phyloP scores from a whole-genome alignment of 2,113 vertebrate genomes.

The Nesospiza acunhae region DNA sequence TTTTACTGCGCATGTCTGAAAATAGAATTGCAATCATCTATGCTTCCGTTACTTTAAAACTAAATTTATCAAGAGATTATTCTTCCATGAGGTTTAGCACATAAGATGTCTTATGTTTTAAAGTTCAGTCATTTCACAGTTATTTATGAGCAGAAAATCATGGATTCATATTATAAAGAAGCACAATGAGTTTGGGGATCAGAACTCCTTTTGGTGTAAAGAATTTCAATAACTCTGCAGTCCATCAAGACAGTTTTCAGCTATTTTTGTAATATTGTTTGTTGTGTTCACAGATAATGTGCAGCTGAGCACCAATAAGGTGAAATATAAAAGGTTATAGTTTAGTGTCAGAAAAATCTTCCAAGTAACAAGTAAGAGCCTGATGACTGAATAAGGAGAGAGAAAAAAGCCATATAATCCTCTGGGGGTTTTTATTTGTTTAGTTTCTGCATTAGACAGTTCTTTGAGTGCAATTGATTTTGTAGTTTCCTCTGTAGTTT shows the following conservation, averaged over 20 bases:
- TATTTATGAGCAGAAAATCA: conserved; percentile 46
- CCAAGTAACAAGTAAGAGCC: neutral
- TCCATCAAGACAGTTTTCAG: neutral
- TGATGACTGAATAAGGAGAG: neutral
- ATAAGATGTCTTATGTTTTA: conserved; percentile 31
- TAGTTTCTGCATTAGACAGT: conserved; percentile 26
- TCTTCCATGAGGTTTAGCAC: conserved; percentile 50
- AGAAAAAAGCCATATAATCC: neutral
- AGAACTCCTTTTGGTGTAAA: neutral
- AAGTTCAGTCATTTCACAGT: conserved; percentile 56
- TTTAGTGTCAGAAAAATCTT: neutral
- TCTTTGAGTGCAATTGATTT: conserved; percentile 63
- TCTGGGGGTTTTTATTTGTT: neutral
- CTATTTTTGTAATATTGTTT: neutral
- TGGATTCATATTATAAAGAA: conserved; percentile 22
- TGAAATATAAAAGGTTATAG: neutral
- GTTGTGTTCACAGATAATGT: neutral
- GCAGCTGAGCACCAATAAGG: neutral
- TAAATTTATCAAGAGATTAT: conserved; percentile 60
- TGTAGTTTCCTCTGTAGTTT: conserved; percentile 60
- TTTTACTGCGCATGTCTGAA: neutral
- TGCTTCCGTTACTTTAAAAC: conserved; percentile 48
- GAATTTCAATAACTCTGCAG: neutral
- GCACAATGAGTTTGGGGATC: neutral
- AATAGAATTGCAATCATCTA: conserved; percentile 54